Evolutionary conservation across 2,797 vertebrate genomes (phyloP), one percentile per base, ranked within the genome.

Genomic region (Melanogrammus aeglefinus): DNA sequence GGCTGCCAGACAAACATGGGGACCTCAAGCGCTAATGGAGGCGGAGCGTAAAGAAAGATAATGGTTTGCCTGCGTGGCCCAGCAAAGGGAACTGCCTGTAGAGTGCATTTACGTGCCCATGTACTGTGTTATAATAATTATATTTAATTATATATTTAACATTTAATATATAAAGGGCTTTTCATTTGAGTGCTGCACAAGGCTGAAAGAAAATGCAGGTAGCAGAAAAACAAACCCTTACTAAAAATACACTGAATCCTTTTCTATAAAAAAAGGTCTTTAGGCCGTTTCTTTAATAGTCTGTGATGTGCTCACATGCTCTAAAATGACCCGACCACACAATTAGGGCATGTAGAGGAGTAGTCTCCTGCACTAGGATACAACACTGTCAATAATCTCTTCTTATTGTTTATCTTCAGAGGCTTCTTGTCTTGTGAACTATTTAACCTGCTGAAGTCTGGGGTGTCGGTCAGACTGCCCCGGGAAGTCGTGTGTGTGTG

Each of bases 381-480:
- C 47, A 12, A 14, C 41, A 44, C 41, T 44, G 41, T 44, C 12
- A 44, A 44, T 44, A 16, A 18, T 16, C 4, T 51, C 16, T 51
- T 16, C 47, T 51, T 18, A 51, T 18, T 78, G 86, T 75, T 82
- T 90, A 87, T 87, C n/a, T n/a, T n/a, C 81, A 75, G 84, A 79
- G 86, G 86, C 31, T 31, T 31, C 77, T 36, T 83, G 85, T 89
- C 90, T 90, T 90, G 92, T 92, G 92, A 16, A 51, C 90, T 88
- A 79, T 90, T 91, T 89, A 91, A 91, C 91, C 90, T 76, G 87
- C 80, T 79, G 83, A 84, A 89, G 84, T 82, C 86, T 85, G 0
- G 88, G 84, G 86, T 86, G 4, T 69, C 82, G 85, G 90, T 89
- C 83, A 86, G 78, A 84, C 83, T 80, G 86, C 88, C 84, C 86